phyloP scores from a whole-genome alignment of 2,797 vertebrate species.

The Pseudochaenichthys georgianus region DNA sequence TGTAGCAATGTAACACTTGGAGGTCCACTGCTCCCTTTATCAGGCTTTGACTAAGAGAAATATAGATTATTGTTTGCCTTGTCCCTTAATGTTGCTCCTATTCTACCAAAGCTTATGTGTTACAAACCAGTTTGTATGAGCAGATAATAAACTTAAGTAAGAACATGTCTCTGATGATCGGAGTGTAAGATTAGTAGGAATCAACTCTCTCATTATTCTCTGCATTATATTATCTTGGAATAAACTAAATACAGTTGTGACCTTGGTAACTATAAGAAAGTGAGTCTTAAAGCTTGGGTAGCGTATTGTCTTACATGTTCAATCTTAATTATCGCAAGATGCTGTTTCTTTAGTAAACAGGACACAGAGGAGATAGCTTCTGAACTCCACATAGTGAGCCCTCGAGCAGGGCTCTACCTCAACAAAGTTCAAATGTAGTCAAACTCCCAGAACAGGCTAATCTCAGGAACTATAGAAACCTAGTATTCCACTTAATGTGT shows the following conservation, averaged over 20 bases:
- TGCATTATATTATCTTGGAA: not conserved
- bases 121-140: not conserved
- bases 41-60: not conserved
- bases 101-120: not conserved
- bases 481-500: slow-evolving; percentile 52
- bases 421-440: slow-evolving; percentile 30
- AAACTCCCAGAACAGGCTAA: slow-evolving; percentile 26
- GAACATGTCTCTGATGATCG: not conserved
- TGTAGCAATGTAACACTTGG: no score
- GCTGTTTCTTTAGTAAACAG: slow-evolving; percentile 33
- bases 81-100: not conserved
- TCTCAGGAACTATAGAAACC: slow-evolving; percentile 25
- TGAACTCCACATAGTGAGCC: slow-evolving; percentile 38
- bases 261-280: not conserved
- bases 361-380: slow-evolving; percentile 32
- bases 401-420: slow-evolving; percentile 7
- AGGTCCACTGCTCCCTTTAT: not conserved
- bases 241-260: not conserved
- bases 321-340: slow-evolving; percentile 29
- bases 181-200: not conserved
- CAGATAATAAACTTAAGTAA: not conserved
- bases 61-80: not conserved
- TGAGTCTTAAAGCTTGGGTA: slow-evolving; percentile 18
- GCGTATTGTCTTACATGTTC: slow-evolving; percentile 15
- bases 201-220: not conserved